Conservation (phyloP, 2,113 vertebrate species). For the Tetraodon nigroviridis region DNA sequence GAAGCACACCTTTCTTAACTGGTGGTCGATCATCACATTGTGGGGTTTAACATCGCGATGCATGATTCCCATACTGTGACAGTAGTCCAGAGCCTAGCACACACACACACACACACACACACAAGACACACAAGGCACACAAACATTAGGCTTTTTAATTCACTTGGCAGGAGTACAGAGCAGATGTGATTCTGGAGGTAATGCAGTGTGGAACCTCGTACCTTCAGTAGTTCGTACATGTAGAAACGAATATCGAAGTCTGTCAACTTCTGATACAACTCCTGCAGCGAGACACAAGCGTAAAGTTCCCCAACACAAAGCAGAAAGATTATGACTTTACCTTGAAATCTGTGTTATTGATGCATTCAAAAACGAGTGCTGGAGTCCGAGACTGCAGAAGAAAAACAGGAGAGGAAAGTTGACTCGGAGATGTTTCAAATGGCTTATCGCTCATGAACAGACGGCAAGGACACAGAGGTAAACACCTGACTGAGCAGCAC, state of each 20-base stretch:
- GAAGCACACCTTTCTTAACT: constrained; percentile 90
- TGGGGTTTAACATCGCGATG: constrained; percentile 99
- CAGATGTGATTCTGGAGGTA: no score
- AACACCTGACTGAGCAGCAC: no score
- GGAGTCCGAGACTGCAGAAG: constrained; percentile 76
- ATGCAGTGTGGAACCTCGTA: constrained; percentile 60
- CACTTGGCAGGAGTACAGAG: no score
- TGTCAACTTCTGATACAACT: constrained; percentile 98
- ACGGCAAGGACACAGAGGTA: no score
- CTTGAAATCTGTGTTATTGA: constrained; percentile 99
- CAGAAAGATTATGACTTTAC: constrained; percentile 65
- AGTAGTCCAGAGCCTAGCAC: constrained; percentile 95
- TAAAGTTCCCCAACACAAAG: neutral
- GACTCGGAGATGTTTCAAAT: no score
- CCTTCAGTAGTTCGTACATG: constrained; percentile 99
- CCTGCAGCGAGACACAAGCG: constrained; percentile 72
- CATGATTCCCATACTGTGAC: constrained; percentile 99
- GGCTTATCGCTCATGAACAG: no score
- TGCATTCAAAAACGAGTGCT: constrained; percentile 97
- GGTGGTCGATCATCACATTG: constrained; percentile 99
- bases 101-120: neutral
- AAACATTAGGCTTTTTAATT: no score
- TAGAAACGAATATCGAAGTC: constrained; percentile 99
- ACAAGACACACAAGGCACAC: no score
- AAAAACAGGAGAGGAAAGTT: no score